Base-by-base conservation (phyloP, 2,888 invertebrate species). In the Oscheius sp. region DNA sequence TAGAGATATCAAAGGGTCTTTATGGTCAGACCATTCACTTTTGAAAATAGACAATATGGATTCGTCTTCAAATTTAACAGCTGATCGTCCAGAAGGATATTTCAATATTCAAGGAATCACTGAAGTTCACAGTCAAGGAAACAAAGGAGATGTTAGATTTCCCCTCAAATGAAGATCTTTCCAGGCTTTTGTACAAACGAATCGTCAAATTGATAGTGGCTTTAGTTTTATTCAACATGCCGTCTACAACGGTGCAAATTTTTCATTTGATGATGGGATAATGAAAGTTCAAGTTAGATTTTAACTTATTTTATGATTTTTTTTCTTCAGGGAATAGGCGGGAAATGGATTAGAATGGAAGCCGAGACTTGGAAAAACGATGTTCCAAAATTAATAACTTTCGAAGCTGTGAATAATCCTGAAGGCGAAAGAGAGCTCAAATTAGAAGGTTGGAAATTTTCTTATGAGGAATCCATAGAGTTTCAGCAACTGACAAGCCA, bases 21-120 rank as follows among this genome's bases (percentile, higher is more conserved):
- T 76, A 23, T 76, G 76, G 76, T 67, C 72, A 6, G 55, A 52
- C 3, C 69, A 52, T 53, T 76, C 76, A 1, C 66, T 63, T 46
- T 33, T 76, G 8, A 63, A 71, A 31, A 70, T 76, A 31, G 71
- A 76, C 37, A 66, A 63, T 2, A 63, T 58, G 25, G 76, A 76
- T 57, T 69, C 76, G 20, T 76, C 71, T 39, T 69, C 71, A 5
- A 76, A 76, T 12, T 72, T 66, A 1, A 53, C 65, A 6, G 72
- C 72, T 0, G 53, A 65, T 46, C 50, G 25, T 23, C 57, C 66
- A 12, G 69, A 72, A 39, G 70, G 55, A 2, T 65, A 52, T 15
- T 65, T 72, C 52, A 65, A 69, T 25, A 50, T 72, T 42, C 53
- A 67, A 34, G 52, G 69, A 37, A 53, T 45, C 3, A 50, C 65